Conservation (phyloP, 2,797 vertebrate species). For the Ctenopoma kingsleyae region DNA sequence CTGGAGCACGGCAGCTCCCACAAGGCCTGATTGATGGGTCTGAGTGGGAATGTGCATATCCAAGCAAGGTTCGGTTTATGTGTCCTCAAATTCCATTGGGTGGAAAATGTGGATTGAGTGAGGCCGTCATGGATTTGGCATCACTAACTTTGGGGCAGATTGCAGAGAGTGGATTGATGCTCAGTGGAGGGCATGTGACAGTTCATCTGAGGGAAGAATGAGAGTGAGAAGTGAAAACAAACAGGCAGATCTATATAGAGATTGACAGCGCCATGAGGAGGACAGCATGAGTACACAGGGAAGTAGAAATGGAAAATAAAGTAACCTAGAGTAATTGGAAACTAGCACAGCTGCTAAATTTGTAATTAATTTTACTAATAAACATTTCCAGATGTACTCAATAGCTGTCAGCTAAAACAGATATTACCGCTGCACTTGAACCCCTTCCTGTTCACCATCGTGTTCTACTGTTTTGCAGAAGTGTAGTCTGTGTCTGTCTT, state of each 20-base stretch:
- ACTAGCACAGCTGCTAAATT: conserved; percentile 54
- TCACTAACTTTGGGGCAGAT: conserved; percentile 81
- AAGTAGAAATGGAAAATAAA: conserved; percentile 76
- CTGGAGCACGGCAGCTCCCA: conserved; percentile 77
- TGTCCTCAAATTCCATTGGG: conserved; percentile 82
- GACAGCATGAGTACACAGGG: conserved; percentile 67
- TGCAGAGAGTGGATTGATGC: conserved; percentile 82
- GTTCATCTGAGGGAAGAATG: conserved; percentile 84
- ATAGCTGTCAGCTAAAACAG: conserved; percentile 46
- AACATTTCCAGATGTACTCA: conserved; percentile 59
- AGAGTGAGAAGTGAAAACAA: conserved; percentile 75
- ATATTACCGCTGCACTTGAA: conserved; percentile 36
- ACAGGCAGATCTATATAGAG: conserved; percentile 83
- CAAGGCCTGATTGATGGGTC: conserved; percentile 81
- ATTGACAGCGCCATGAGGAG: conserved; percentile 79
- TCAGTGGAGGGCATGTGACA: conserved; percentile 82
- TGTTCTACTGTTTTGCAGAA: conserved; percentile 7
- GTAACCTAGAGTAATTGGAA: conserved; percentile 62
- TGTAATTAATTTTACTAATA: conserved; percentile 61
- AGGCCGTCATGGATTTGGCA: conserved; percentile 79
- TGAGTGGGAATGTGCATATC: conserved; percentile 79
- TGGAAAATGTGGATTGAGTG: conserved; percentile 86
- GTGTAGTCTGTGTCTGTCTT: neutral
- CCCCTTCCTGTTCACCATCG: conserved; percentile 10
- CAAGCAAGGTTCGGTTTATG: conserved; percentile 78